Evolutionary conservation across 1,140 invertebrate species (phyloP), one percentile per base, ranked within the genome.

Genomic region (Helicoverpa zea): DNA sequence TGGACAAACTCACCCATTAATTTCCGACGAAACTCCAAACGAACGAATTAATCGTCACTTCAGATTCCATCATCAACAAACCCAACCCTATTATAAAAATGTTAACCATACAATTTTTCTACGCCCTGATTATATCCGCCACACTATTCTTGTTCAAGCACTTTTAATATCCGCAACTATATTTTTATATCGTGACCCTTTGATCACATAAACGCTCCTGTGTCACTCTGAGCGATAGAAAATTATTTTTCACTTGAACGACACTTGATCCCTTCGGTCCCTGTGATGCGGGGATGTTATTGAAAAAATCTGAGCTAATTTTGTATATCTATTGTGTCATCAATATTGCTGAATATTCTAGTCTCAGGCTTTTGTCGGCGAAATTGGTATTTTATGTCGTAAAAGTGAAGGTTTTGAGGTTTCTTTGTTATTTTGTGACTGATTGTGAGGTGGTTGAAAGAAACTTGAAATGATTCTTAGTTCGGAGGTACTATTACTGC

Each of bases 141-240:
- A n/a, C 49, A 76, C 73, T 61, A 23, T 61, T 29, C 73, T 63
- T 43, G 73, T 76, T 51, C 3, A n/a, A 63, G 43, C 35, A 51
- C 58, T 63, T 76, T 76, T 76, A 76, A 76, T 76, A 76, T 63
- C 58, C 73, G 73, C 59, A 29, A 59, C 73, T 61, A 76, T 63
- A 76, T 51, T 30, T 52, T 51, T 18, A 54, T 12, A 29, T 7
- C 12, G 18, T 29, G 35, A 51, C 56, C 73, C 73, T 76, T 76
- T 76, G 73, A 76, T 76, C 73, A 76, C 47, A 76, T 76, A 76
- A 76, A 63, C 73, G 73, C 58, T 61, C 56, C 51, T 59, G 58
- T 76, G 73, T 76, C 73, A 76, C 56, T 23, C 13, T 72, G 30
- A 76, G 30, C 59, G 73, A 76, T 76, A 18, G 73, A 63, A 76